phyloP scores from a whole-genome alignment of 1,140 invertebrate species.

The Eufriesea mexicana region DNA sequence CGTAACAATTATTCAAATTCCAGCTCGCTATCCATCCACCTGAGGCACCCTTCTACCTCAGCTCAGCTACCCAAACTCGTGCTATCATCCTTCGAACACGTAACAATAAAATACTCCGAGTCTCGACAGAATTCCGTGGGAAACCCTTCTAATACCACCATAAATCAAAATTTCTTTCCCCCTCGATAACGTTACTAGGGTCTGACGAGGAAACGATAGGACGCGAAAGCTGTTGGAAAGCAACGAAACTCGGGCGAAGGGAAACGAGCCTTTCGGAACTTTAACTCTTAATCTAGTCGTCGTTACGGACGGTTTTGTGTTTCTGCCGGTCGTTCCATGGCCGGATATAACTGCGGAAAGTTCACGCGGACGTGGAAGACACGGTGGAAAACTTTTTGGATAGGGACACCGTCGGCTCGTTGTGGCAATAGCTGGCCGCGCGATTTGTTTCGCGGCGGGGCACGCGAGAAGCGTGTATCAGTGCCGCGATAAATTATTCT shows the following conservation, averaged over 20 bases:
- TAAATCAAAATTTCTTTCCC: background rate
- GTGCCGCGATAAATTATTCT: conserved; percentile 23
- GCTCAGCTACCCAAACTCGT: too few relatives aligned
- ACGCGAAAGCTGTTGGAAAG: background rate
- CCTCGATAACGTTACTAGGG: background rate
- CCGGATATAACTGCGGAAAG: background rate
- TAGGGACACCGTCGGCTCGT: background rate
- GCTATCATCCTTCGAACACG: background rate
- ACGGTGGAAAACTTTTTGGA: conserved; percentile 13
- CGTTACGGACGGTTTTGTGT: background rate
- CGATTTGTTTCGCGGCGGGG: conserved; percentile 1
- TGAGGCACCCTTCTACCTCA: too few relatives aligned
- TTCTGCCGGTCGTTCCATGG: background rate
- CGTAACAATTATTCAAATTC: too few relatives aligned
- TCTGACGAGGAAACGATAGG: conserved; percentile 6
- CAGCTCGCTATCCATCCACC: too few relatives aligned
- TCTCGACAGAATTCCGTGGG: background rate
- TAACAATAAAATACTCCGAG: background rate
- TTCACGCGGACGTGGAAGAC: background rate
- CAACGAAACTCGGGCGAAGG: background rate
- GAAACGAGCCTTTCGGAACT: background rate
- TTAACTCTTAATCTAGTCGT: conserved; percentile 4
- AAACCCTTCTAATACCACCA: too few relatives aligned
- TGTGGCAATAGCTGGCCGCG: background rate
- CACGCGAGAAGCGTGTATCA: conserved; percentile 29